These are phyloP conservation scores for Drosophila incognita DNA, from an alignment of 2,888 invertebrate genomes.

Conservation along the genomic window DNA sequence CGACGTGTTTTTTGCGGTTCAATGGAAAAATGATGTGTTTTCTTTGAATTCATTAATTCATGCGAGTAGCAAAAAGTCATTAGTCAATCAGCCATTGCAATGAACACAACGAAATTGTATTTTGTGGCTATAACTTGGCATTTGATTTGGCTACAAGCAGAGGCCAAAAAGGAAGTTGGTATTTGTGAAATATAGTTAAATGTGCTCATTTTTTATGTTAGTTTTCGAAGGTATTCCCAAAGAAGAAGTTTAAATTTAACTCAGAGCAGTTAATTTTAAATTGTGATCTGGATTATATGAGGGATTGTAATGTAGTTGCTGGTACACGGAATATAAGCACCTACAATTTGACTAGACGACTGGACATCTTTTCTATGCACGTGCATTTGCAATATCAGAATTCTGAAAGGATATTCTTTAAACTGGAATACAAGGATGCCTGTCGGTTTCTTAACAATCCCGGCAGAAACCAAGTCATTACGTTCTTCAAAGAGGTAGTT, in stretches of 20 bases:
- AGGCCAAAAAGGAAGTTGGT: conserved; percentile 31
- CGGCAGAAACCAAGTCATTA: too few species aligned
- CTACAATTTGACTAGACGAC: neutral
- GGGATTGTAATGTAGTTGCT: conserved; percentile 8
- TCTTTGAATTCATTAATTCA: conserved; percentile 13
- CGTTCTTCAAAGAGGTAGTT: too few species aligned
- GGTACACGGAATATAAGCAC: neutral
- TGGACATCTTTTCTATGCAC: conserved; percentile 12
- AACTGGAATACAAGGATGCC: too few species aligned
- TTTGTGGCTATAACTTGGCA: conserved; percentile 15
- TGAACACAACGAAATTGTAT: conserved; percentile 23
- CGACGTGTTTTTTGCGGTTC: neutral
- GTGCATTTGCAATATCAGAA: neutral
- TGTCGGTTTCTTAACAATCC: too few species aligned
- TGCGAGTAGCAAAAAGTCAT: neutral
- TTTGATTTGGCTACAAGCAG: neutral
- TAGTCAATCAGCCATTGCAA: conserved; percentile 13
- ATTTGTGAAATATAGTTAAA: neutral
- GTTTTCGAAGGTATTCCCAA: neutral
- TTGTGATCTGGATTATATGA: conserved; percentile 27
- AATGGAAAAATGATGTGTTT: conserved; percentile 8
- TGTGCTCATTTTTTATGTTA: neutral
- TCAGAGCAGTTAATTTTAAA: conserved; percentile 11
- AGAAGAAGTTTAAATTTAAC: neutral
- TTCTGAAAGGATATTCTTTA: too few species aligned